Percentiles rank a stretch among this genome's conserved stretches.
These are phyloP conservation scores for Oryzias curvinotus DNA, from an alignment of 2,113 vertebrate genomes.

Conservation along the genomic window DNA sequence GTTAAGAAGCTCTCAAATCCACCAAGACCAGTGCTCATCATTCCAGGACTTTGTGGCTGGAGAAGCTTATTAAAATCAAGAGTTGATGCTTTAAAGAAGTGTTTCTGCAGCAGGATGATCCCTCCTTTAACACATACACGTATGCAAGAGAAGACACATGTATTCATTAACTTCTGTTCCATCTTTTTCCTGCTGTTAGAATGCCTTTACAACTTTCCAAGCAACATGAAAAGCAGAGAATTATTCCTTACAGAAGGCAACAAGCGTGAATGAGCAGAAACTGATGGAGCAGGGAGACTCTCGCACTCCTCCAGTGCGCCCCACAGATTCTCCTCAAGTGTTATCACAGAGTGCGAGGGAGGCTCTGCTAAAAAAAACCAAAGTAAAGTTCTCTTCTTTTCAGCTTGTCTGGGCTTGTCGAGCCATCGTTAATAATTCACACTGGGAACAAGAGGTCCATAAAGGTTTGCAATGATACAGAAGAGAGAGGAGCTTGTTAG, in stretches of 20 bases:
- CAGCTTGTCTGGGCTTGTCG: slow-evolving; percentile 50
- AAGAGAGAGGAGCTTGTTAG: slow-evolving; percentile 24
- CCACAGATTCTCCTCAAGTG: slow-evolving; percentile 6
- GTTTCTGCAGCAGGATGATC: slow-evolving; percentile 45
- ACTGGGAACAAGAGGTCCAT: slow-evolving; percentile 63
- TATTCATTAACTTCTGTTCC: slow-evolving; percentile 18
- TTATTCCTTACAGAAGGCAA: too few species aligned
- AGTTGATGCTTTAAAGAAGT: slow-evolving; percentile 29
- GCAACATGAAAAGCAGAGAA: slow-evolving; percentile 1
- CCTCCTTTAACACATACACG: not conserved
- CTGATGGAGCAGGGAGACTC: not conserved
- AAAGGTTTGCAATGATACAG: slow-evolving; percentile 51
- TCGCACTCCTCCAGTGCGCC: not conserved
- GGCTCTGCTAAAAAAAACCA: slow-evolving; percentile 20
- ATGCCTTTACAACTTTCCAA: slow-evolving; percentile 20
- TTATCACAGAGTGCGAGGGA: slow-evolving; percentile 24
- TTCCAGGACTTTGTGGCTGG: slow-evolving; percentile 6
- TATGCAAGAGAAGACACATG: not conserved
- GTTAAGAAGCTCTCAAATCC: slow-evolving; percentile 27
- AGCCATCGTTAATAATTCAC: slow-evolving; percentile 68
- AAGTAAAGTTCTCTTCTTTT: slow-evolving; percentile 39
- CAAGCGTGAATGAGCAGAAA: not conserved
- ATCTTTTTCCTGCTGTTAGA: not conserved
- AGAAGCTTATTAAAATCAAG: slow-evolving; percentile 40
- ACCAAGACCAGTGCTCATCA: slow-evolving; percentile 12